These are phyloP conservation scores for Gonocerus acuteangulatus DNA, from an alignment of 2,888 invertebrate species.

Conservation along the genomic window DNA sequence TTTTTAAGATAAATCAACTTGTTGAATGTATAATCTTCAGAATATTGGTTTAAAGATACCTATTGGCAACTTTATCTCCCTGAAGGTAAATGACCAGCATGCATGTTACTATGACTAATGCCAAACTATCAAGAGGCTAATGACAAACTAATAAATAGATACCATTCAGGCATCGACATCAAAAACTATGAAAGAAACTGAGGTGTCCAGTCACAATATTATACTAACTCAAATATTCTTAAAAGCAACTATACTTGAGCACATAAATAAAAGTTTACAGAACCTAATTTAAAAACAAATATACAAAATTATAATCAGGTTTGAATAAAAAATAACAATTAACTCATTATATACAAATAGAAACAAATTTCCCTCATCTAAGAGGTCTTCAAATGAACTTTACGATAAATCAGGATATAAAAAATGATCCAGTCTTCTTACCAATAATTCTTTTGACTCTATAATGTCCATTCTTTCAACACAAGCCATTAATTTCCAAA, in stretches of 20 bases:
- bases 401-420: neutral
- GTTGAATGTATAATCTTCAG: too few relatives aligned
- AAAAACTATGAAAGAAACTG: too few relatives aligned
- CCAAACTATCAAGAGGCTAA: too few relatives aligned
- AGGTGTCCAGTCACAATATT: too few relatives aligned
- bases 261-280: neutral
- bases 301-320: conserved; percentile 1
- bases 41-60: too few relatives aligned
- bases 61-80: too few relatives aligned
- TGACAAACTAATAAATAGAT: too few relatives aligned
- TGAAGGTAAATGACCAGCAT: too few relatives aligned
- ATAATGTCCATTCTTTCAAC: neutral
- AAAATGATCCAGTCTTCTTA: neutral
- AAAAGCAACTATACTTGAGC: neutral
- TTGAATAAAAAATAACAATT: conserved; percentile 20
- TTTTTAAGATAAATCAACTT: too few relatives aligned
- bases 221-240: neutral
- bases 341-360: conserved; percentile 15
- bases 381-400: neutral
- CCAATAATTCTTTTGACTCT: neutral
- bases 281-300: neutral
- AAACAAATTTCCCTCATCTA: neutral
- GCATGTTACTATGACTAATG: too few relatives aligned
- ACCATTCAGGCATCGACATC: too few relatives aligned
- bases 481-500: neutral